Base-by-base conservation (phyloP, 2,797 vertebrate species). In the Falco rusticolus region DNA sequence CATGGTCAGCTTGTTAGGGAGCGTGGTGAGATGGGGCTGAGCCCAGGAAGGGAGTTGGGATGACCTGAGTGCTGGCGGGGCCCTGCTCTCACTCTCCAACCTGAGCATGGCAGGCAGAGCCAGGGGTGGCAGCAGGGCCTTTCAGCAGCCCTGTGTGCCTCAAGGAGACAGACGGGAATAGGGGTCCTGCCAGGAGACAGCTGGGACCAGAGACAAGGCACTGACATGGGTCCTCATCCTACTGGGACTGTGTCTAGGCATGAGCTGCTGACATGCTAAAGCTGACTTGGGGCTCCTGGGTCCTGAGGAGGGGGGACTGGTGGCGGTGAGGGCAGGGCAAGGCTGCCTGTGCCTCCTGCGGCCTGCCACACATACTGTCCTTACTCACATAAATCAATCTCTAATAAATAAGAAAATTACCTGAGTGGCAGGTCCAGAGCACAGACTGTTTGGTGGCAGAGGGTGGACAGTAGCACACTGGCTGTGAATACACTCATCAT, bases 251-350 rank as follows among this genome's bases (percentile, higher is more conserved):
- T 33, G 24, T 18, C 43, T 26, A 41, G 33, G 28, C 9, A 31
- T 1, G 0, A 14, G 16, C 50, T 63, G 43, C 33, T 80, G 21
- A 26, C 16, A 28, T 48, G 61, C 28, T 66, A 24, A 50, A 43
- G 37, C 5, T 51, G 29, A 47, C 29, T 34, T 28, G 33, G 16
- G 16, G 18, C 3, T 76, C 34, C 63, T 45, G 15, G 16, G 20
- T 11, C 25, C 21, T 48, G 26, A 15, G 31, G 15, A 39, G 45
- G 10, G 3, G 3, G 6, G 6, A 1, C 6, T 1, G 2, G 19
- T 12, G 13, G 5, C 43, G 47, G 11, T 68, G 26, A 41, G 1
- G 5, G 18, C 28, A 66, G n/a, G 8, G 13, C 18, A 61, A n/a
- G n/a, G n/a, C 11, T 71, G 45, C 53, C n/a, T 37, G 13, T 48